These are phyloP conservation scores for Germaria angustata DNA, from an alignment of 2,888 invertebrate genomes.

Conservation along the genomic window DNA sequence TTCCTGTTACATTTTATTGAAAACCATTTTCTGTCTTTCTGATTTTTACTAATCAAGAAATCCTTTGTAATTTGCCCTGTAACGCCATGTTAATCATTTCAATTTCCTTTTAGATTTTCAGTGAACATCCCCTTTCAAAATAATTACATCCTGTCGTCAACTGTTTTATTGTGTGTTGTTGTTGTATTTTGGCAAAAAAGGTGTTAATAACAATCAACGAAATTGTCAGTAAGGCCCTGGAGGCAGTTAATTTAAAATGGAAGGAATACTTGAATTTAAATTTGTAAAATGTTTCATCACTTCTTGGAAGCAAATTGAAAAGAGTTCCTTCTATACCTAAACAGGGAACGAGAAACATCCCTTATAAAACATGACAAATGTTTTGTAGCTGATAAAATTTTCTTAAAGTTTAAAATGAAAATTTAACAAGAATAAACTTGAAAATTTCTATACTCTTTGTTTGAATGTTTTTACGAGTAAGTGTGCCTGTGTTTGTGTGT, in stretches of 20 bases:
- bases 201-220: conserved; percentile 61
- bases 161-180: conserved; percentile 2
- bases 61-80: neutral
- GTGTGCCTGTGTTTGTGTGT: too few species aligned
- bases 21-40: too few species aligned
- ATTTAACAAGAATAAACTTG: neutral
- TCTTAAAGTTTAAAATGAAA: conserved; percentile 28
- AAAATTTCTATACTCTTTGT: neutral
- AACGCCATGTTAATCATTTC: conserved; percentile 25
- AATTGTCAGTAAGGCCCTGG: conserved; percentile 25
- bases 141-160: conserved; percentile 59
- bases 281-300: neutral
- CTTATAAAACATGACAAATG: neutral
- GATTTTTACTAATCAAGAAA: too few species aligned
- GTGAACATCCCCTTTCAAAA: conserved; percentile 47
- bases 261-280: neutral
- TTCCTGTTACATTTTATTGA: too few species aligned
- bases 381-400: conserved; percentile 41
- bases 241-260: conserved; percentile 44
- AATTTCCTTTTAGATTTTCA: conserved; percentile 43
- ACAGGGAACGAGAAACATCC: neutral
- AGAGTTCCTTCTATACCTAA: neutral
- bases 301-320: neutral
- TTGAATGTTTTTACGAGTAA: too few species aligned
- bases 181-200: conserved; percentile 10